A percentile compares a stretch with the other conserved stretches of the same genome.
phyloP scores from a whole-genome alignment of 2,113 vertebrate species.

The Siniperca knerii region DNA sequence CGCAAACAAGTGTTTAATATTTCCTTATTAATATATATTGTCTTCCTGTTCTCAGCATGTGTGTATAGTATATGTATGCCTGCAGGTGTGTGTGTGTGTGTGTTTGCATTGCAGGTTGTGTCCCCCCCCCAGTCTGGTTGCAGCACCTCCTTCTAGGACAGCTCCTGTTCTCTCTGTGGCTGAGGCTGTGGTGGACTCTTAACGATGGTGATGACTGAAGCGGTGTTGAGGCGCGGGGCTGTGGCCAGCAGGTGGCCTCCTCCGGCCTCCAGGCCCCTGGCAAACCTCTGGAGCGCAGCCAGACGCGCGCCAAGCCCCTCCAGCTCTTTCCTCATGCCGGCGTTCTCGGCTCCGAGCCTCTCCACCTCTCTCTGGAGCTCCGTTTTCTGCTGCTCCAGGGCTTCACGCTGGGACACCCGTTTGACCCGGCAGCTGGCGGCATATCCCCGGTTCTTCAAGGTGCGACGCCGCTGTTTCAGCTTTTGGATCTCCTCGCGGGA shows the following conservation, averaged over 20 bases:
- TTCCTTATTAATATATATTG: conserved; percentile 51
- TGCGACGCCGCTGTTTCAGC: conserved; percentile 96
- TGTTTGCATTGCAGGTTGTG: conserved; percentile 70
- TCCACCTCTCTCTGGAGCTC: conserved; percentile 98
- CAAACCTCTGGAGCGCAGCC: conserved; percentile 97
- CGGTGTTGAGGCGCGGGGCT: conserved; percentile 90
- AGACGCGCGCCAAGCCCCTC: conserved; percentile 96
- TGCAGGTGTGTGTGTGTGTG: conserved; percentile 34
- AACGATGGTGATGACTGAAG: conserved; percentile 94
- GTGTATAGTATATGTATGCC: conserved; percentile 31
- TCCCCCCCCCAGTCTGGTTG: conserved; percentile 26
- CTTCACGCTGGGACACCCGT: conserved; percentile 97
- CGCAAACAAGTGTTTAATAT: conserved; percentile 57
- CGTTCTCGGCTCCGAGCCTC: conserved; percentile 95
- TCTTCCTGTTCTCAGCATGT: conserved; percentile 45
- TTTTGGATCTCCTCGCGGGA: conserved; percentile 97
- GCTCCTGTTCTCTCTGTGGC: conserved; percentile 81
- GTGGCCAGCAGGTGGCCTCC: conserved; percentile 91
- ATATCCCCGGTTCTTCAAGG: conserved; percentile 96
- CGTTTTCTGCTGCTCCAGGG: conserved; percentile 97
- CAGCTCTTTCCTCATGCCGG: conserved; percentile 97
- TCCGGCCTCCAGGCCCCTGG: conserved; percentile 90
- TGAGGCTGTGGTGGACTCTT: conserved; percentile 91
- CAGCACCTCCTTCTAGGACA: conserved; percentile 78
- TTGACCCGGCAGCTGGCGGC: conserved; percentile 98